Conservation (phyloP, 2,113 vertebrate genomes). For the Picathartes gymnocephalus region DNA sequence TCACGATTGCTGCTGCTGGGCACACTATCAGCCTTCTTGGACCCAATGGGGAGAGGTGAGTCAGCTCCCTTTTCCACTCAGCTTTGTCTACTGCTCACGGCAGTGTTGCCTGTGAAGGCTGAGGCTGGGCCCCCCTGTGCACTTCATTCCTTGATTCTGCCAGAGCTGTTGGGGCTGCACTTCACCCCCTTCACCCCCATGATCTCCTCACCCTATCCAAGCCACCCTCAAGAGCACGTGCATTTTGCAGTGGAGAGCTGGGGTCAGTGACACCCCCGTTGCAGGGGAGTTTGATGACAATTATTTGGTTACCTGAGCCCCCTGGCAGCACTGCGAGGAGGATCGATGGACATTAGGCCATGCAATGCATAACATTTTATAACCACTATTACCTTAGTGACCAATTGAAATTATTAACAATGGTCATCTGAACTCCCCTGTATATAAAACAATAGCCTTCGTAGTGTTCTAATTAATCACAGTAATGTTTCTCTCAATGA, state of each 20-base stretch:
- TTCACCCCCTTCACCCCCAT: not conserved
- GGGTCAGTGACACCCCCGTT: not conserved
- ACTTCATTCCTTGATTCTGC: not conserved
- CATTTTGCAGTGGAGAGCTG: not conserved
- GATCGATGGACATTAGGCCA: not conserved
- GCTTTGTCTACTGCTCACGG: not conserved
- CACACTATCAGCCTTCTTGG: not conserved
- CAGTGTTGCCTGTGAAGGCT: rapidly evolving
- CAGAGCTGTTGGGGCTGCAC: not conserved
- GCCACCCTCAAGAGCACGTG: not conserved
- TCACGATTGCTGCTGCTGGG: not conserved
- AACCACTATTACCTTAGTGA: not conserved
- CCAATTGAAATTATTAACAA: not conserved
- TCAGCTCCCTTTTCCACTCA: not conserved
- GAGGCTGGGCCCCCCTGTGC: not conserved
- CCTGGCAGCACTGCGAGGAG: not conserved
- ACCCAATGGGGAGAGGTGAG: not conserved
- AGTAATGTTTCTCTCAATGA: not conserved
- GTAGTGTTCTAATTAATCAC: not conserved
- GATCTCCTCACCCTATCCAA: not conserved
- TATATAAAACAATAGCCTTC: not conserved
- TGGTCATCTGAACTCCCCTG: not conserved
- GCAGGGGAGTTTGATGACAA: not conserved
- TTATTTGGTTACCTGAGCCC: not conserved
- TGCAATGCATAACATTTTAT: not conserved